Evolutionary conservation across 2,888 invertebrate genomes (phyloP).

Genomic region (Tinea pellionella): DNA sequence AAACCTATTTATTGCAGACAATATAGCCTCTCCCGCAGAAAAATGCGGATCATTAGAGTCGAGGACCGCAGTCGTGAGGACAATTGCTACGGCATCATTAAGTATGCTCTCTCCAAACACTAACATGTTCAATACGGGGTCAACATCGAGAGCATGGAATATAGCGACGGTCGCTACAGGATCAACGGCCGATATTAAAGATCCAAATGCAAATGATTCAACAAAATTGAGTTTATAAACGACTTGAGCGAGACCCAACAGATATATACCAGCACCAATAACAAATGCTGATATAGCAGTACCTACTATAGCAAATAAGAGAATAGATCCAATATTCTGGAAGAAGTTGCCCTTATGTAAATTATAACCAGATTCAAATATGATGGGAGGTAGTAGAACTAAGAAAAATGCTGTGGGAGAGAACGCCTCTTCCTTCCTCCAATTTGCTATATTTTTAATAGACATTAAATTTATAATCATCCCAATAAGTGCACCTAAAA

Average conservation of each 20-base stretch:
- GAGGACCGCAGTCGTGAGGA: conserved; percentile 89
- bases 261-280: conserved; percentile 95
- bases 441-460: conserved; percentile 89
- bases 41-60: conserved; percentile 71
- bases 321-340: conserved; percentile 98
- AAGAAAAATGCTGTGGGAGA: conserved; percentile 98
- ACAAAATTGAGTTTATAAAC: conserved; percentile 94
- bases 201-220: conserved; percentile 98
- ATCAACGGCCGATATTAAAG: conserved; percentile 97
- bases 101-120: conserved; percentile 96
- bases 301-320: conserved; percentile 97
- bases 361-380: conserved; percentile 99
- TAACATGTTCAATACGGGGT: conserved; percentile 98
- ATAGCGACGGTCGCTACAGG: conserved; percentile 99
- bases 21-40: conserved; percentile 85
- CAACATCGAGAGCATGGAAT: conserved; percentile 96
- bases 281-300: conserved; percentile 97
- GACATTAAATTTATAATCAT: conserved; percentile 90
- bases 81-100: conserved; percentile 99
- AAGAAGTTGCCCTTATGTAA: conserved; percentile 96
- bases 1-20: conserved; percentile 89
- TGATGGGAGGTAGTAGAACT: conserved; percentile 96
- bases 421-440: conserved; percentile 98
- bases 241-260: conserved; percentile 90
- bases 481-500: conserved; percentile 93